phyloP scores from a whole-genome alignment of 2,888 invertebrate species.

The Phragmatobia fuliginosa region DNA sequence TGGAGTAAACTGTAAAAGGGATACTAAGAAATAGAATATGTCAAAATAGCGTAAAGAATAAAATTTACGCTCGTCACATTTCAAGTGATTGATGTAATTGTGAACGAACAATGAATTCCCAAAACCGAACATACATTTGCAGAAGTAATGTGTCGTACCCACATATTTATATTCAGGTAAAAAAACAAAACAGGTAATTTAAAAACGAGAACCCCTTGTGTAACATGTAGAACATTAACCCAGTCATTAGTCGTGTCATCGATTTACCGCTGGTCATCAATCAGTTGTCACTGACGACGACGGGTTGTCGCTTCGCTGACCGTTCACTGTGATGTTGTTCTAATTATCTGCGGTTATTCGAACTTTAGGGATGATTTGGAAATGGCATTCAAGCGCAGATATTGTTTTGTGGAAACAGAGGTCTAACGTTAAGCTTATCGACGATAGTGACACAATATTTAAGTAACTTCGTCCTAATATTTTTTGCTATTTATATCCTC shows the following conservation, averaged over 20 bases:
- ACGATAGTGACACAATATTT: not conserved
- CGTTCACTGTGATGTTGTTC: constrained; percentile 21
- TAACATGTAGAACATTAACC: constrained; percentile 16
- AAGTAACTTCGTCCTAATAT: too few relatives aligned
- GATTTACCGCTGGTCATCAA: constrained; percentile 24
- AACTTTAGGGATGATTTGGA: constrained; percentile 6
- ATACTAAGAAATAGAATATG: not conserved
- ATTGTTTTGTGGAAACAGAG: not conserved
- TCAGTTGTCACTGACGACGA: constrained; percentile 19
- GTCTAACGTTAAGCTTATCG: not conserved
- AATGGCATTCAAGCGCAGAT: not conserved
- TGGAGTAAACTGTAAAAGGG: not conserved
- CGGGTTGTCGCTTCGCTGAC: constrained; percentile 15
- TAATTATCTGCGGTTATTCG: constrained; percentile 22
- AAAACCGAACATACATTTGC: not conserved
- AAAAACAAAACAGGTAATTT: not conserved
- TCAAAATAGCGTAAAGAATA: not conserved
- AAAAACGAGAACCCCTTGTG: not conserved
- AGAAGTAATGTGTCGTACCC: not conserved
- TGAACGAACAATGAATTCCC: too few relatives aligned
- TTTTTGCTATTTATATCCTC: too few relatives aligned
- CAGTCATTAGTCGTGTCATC: constrained; percentile 25
- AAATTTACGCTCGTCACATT: not conserved
- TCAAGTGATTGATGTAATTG: not conserved
- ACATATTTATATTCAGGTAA: not conserved